These are phyloP conservation scores for Drosophila meridionalis DNA, from an alignment of 2,888 invertebrate species.

Conservation along the genomic window DNA sequence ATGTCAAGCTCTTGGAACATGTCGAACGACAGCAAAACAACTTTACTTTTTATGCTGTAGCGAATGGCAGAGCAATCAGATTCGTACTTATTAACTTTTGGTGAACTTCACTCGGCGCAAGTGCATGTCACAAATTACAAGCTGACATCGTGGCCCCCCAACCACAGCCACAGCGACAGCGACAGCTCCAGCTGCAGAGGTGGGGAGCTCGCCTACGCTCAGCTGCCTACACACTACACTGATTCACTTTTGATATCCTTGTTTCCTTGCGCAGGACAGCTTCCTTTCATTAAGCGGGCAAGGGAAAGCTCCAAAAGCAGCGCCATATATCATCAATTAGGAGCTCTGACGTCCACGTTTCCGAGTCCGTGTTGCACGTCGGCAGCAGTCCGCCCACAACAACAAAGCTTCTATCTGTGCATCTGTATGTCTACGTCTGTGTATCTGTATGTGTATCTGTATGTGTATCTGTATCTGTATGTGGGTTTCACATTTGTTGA, in stretches of 20 bases:
- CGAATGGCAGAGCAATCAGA: constrained; percentile 30
- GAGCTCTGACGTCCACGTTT: constrained; percentile 42
- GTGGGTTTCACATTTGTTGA: constrained; percentile 5
- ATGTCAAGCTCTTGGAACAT: constrained; percentile 21
- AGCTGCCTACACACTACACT: neutral
- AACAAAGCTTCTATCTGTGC: neutral
- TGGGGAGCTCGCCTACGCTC: neutral
- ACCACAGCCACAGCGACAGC: neutral
- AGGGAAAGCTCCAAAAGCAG: constrained; percentile 22
- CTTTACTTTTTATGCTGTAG: constrained; percentile 19
- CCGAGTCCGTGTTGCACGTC: neutral
- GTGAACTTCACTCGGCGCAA: constrained; percentile 35
- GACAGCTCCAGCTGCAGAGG: neutral
- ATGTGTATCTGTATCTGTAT: neutral
- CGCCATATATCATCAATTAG: constrained; percentile 58
- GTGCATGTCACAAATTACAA: constrained; percentile 47
- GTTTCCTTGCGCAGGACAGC: constrained; percentile 5
- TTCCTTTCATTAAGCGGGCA: constrained; percentile 19
- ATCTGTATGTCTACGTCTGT: neutral
- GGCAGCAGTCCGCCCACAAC: neutral
- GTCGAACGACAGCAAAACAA: constrained; percentile 15
- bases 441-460: neutral
- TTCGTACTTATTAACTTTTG: constrained; percentile 54
- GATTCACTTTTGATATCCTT: neutral
- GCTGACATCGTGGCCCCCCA: constrained; percentile 22